A percentile compares a stretch with the other conserved stretches of the same genome.
Evolutionary conservation across 2,113 vertebrate genomes (phyloP).

Genomic region (Odocoileus hemionus): DNA sequence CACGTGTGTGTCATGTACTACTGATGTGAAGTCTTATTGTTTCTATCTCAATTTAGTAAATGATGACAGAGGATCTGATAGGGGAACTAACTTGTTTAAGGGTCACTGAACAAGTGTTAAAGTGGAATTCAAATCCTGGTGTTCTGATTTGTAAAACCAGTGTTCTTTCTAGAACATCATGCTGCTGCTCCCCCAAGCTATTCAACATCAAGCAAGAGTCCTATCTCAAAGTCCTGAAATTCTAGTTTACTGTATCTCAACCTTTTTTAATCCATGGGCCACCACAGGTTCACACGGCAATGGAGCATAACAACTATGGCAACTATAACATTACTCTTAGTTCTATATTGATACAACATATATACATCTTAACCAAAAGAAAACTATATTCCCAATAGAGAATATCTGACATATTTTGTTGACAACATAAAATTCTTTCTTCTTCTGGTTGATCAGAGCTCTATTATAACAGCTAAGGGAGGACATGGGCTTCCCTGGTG

Average conservation of each 20-base stretch:
- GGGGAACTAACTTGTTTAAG: neutral
- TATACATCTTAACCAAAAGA: neutral
- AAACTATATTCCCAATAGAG: neutral
- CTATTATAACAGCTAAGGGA: neutral
- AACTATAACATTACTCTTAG: neutral
- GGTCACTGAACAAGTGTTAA: neutral
- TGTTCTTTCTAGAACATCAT: neutral
- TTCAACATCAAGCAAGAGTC: neutral
- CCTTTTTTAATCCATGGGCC: neutral
- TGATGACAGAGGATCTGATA: neutral
- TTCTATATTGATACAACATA: neutral
- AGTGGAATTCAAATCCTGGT: neutral
- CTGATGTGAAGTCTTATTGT: neutral
- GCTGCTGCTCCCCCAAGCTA: neutral
- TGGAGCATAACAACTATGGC: neutral
- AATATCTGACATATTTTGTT: neutral
- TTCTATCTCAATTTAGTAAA: neutral
- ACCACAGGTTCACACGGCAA: neutral
- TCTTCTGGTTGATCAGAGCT: neutral
- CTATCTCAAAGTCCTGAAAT: neutral
- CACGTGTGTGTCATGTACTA: accelerated
- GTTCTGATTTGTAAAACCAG: neutral
- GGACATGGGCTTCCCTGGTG: neutral
- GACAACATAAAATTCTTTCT: neutral
- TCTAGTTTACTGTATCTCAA: neutral